phyloP scores from a whole-genome alignment of 2,888 invertebrate genomes.

The Philaethria dido region DNA sequence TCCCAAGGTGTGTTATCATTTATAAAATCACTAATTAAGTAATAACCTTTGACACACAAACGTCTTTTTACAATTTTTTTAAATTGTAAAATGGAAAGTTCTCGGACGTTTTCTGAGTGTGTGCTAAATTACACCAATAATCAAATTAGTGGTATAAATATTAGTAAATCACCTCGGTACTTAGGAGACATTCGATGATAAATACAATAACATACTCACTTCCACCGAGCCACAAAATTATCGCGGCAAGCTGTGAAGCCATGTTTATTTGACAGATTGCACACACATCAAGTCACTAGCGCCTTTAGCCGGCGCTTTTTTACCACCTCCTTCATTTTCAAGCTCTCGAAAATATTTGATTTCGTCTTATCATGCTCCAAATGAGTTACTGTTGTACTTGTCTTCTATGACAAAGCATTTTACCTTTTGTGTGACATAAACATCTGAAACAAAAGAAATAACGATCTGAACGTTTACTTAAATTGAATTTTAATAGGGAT shows the following conservation, averaged over 20 bases:
- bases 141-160: too few relatives aligned
- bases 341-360: constrained; percentile 56
- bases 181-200: too few relatives aligned
- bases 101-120: too few relatives aligned
- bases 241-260: constrained; percentile 70
- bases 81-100: too few relatives aligned
- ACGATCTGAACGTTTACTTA: constrained; percentile 1
- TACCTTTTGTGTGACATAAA: constrained; percentile 53
- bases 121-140: too few relatives aligned
- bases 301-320: constrained; percentile 57
- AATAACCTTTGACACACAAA: too few relatives aligned
- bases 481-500: neutral
- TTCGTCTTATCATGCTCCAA: constrained; percentile 55
- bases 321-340: constrained; percentile 66
- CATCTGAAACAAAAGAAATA: constrained; percentile 63
- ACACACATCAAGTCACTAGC: constrained; percentile 69
- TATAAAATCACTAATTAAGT: too few relatives aligned
- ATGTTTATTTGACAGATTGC: constrained; percentile 58
- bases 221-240: constrained; percentile 75
- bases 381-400: constrained; percentile 51
- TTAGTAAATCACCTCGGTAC: too few relatives aligned
- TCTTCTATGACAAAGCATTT: constrained; percentile 50
- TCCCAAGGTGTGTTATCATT: too few relatives aligned
- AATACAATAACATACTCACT: constrained; percentile 59
- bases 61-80: too few relatives aligned